phyloP scores from a whole-genome alignment of 1,140 invertebrate species.

The Zeugodacus cucurbitae region DNA sequence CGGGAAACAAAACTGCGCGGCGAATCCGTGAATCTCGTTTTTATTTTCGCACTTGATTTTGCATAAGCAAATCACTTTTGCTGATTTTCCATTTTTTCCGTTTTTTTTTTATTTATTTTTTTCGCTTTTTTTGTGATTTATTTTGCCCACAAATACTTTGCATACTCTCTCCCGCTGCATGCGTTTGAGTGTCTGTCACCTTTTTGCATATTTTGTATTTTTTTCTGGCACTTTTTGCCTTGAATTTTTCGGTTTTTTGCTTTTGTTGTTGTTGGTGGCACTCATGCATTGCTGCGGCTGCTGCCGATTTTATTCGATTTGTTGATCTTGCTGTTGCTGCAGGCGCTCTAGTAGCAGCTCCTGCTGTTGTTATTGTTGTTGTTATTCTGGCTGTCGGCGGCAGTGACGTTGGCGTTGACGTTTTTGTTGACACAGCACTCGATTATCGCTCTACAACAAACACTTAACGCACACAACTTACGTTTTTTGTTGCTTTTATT shows the following conservation, averaged over 20 bases:
- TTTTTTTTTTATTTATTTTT: not conserved
- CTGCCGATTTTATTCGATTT: not conserved
- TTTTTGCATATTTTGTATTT: not conserved
- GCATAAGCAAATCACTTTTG: constrained; percentile 22
- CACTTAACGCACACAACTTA: not conserved
- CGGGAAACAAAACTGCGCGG: not conserved
- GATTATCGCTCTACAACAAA: constrained; percentile 34
- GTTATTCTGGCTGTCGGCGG: not conserved
- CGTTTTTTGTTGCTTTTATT: not conserved
- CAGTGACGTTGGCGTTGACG: not conserved
- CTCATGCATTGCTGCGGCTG: not conserved
- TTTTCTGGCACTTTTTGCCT: not conserved
- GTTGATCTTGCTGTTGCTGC: constrained; percentile 10
- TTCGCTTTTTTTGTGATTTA: too few relatives aligned
- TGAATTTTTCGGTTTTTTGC: not conserved
- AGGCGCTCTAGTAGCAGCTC: too few relatives aligned
- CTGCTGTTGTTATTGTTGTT: not conserved
- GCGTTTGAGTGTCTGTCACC: not conserved
- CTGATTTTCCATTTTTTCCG: not conserved
- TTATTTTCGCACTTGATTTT: constrained; percentile 34
- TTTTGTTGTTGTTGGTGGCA: not conserved
- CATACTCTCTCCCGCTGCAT: too few relatives aligned
- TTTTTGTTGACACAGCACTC: constrained; percentile 28
- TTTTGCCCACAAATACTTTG: not conserved
- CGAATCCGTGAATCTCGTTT: not conserved